Evolutionary conservation across 2,113 vertebrate species (phyloP).

Genomic region (Tetrax tetrax): DNA sequence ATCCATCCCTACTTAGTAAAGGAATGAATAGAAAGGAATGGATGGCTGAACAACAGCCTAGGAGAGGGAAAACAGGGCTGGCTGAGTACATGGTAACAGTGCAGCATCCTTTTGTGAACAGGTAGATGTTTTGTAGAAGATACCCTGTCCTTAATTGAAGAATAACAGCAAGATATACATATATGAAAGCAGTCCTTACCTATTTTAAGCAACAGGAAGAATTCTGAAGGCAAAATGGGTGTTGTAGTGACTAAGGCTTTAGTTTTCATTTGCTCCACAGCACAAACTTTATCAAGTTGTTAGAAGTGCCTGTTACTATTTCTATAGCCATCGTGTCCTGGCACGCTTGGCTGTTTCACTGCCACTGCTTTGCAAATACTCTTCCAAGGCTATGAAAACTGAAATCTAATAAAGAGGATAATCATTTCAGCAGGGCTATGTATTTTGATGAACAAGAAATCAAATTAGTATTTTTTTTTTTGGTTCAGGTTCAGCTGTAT

Average conservation of each 20-base stretch:
- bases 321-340: background rate
- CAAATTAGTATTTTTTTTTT: background rate
- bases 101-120: background rate
- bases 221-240: background rate
- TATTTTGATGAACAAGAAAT: background rate
- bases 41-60: background rate
- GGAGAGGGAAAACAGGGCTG: background rate
- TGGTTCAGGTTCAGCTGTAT: background rate
- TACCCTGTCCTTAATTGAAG: background rate
- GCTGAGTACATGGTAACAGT: background rate
- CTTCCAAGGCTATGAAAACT: background rate
- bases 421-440: background rate
- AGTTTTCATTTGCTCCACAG: background rate
- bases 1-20: slow-evolving; percentile 49
- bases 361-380: background rate
- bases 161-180: background rate
- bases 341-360: background rate
- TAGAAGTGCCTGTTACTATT: background rate
- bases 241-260: background rate
- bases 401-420: background rate
- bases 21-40: slow-evolving; percentile 38
- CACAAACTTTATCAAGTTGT: background rate
- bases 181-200: background rate
- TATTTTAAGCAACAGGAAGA: background rate
- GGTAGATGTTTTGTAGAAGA: background rate